These are phyloP conservation scores for Sepiola atlantica DNA, from an alignment of 2,888 invertebrate species.

Conservation along the genomic window DNA sequence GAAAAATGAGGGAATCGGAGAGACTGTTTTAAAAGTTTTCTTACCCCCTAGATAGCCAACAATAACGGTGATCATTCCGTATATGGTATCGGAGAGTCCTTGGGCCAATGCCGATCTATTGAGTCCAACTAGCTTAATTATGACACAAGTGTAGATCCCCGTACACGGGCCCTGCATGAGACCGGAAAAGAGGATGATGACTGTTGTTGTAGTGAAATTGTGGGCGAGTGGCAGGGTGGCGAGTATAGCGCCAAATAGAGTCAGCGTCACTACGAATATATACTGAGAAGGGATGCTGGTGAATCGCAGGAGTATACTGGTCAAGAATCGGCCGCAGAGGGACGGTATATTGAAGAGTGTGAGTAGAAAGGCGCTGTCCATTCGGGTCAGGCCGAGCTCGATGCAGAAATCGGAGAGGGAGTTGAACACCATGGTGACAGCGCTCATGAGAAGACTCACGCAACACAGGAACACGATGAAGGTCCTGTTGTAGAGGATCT, in stretches of 20 bases:
- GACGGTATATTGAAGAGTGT: not conserved
- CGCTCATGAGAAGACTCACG: not conserved
- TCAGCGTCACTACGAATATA: not conserved
- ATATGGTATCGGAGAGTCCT: constrained; percentile 6
- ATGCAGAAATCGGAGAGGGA: constrained; percentile 33
- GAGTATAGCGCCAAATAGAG: not conserved
- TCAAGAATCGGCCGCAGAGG: not conserved
- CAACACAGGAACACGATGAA: not conserved
- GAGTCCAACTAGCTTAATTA: not conserved
- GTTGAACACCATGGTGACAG: not conserved
- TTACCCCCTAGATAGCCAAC: constrained; percentile 41
- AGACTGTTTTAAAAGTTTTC: not conserved
- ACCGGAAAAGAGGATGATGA: not conserved
- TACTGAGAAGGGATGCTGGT: not conserved
- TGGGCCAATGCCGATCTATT: not conserved
- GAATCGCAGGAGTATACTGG: constrained; percentile 6
- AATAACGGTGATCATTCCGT: not conserved
- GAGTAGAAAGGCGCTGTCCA: not conserved
- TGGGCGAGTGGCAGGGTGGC: not conserved
- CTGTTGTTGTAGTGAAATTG: not conserved
- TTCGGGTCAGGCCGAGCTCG: not conserved
- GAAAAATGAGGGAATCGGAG: not conserved
- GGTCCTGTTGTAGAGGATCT: not conserved
- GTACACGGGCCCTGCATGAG: not conserved
- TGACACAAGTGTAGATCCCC: constrained; percentile 40